Evolutionary conservation across 2,113 vertebrate species (phyloP).

Genomic region (Octodon degus): DNA sequence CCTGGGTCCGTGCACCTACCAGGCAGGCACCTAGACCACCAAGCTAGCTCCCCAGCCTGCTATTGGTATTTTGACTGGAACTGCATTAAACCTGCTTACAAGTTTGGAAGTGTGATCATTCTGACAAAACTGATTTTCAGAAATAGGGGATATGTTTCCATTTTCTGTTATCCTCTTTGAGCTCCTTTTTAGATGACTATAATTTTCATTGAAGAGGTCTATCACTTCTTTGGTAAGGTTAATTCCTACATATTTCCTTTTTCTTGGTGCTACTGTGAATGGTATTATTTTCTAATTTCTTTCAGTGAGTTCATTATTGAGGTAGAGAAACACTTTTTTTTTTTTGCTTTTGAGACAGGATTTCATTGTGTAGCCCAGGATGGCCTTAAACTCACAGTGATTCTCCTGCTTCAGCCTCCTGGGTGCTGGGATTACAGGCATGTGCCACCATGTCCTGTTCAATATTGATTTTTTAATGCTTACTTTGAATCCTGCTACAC

Average conservation of each 20-base stretch:
- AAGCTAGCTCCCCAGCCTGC: no score
- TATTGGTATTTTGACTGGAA: not conserved
- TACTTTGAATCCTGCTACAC: not conserved
- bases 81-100: not conserved
- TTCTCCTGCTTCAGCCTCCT: no score
- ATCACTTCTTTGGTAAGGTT: not conserved
- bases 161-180: not conserved
- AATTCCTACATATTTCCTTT: not conserved
- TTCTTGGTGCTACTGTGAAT: not conserved
- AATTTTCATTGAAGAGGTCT: not conserved
- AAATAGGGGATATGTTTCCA: not conserved
- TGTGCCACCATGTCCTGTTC: no score
- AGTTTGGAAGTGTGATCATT: not conserved
- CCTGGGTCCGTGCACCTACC: no score
- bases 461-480: not conserved
- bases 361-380: no score
- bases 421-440: no score
- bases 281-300: not conserved
- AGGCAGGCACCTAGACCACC: no score
- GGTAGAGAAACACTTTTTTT: not conserved
- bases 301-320: not conserved
- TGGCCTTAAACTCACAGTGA: no score
- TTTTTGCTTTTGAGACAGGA: no score
- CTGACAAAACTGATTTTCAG: not conserved
- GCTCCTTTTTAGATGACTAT: not conserved